Percentiles rank a stretch among this genome's conserved stretches.
Evolutionary conservation across 2,888 invertebrate genomes (phyloP).

Genomic region (Netelia melanura): DNA sequence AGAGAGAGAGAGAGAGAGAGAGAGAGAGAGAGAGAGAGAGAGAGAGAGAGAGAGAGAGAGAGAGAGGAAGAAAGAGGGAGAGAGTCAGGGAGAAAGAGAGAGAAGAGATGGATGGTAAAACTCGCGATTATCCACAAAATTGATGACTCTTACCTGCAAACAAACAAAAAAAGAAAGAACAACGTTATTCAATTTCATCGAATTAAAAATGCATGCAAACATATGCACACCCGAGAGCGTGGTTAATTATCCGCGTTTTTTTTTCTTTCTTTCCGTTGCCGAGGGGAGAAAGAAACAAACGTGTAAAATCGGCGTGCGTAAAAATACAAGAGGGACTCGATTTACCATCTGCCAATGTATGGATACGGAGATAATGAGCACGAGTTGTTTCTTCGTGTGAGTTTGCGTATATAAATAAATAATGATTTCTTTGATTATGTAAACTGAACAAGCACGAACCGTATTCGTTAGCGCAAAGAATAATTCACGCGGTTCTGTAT

Average conservation of each 20-base stretch:
- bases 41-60: too few relatives aligned
- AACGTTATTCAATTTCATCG: slow-evolving; percentile 69
- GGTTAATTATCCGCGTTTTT: slow-evolving; percentile 70
- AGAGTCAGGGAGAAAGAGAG: too few relatives aligned
- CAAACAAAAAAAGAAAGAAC: slow-evolving; percentile 68
- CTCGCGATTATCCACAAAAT: slow-evolving; percentile 1
- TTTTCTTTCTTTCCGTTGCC: slow-evolving; percentile 29
- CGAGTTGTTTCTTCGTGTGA: slow-evolving; percentile 27
- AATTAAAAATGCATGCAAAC: slow-evolving; percentile 49
- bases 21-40: too few relatives aligned
- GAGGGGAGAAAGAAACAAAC: slow-evolving; percentile 42
- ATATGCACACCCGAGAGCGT: slow-evolving; percentile 34
- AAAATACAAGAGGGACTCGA: slow-evolving; percentile 11
- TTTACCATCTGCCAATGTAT: slow-evolving; percentile 38
- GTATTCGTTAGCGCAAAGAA: slow-evolving; percentile 14
- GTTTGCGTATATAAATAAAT: slow-evolving; percentile 53
- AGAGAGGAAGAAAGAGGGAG: too few relatives aligned
- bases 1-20: too few relatives aligned
- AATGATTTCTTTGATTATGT: slow-evolving; percentile 58
- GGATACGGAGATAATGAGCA: slow-evolving; percentile 48
- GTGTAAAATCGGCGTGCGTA: slow-evolving; percentile 59
- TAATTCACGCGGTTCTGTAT: slow-evolving; percentile 45
- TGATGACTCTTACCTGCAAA: slow-evolving; percentile 79
- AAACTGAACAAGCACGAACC: slow-evolving; percentile 16
- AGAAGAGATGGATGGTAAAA: background rate